These are phyloP conservation scores for Plebejus argus DNA, from an alignment of 2,888 invertebrate genomes.

Conservation along the genomic window DNA sequence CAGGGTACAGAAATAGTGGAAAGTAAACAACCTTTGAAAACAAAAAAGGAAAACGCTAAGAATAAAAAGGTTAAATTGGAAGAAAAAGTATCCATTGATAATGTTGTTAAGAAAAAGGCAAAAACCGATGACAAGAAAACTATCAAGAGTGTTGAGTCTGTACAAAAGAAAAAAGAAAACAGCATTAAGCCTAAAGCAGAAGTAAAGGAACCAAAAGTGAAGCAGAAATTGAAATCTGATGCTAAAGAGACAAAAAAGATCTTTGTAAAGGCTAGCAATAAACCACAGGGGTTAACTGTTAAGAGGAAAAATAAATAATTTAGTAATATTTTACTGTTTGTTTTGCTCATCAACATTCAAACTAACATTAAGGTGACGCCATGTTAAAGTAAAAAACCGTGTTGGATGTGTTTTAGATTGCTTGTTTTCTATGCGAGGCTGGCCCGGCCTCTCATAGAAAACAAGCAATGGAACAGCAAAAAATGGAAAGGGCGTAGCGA, in stretches of 20 bases:
- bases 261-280: conserved; percentile 51
- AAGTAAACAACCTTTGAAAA: conserved; percentile 30
- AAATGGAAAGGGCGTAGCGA: no score
- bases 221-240: conserved; percentile 54
- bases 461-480: no score
- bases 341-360: not conserved
- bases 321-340: conserved; percentile 19
- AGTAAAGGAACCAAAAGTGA: conserved; percentile 32
- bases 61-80: conserved; percentile 41
- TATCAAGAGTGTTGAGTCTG: not conserved
- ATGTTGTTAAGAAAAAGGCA: conserved; percentile 27
- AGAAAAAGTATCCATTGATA: conserved; percentile 42
- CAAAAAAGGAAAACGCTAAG: not conserved
- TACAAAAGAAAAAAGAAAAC: conserved; percentile 32
- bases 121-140: conserved; percentile 37
- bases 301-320: conserved; percentile 32
- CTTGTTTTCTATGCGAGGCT: no score
- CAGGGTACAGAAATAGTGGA: conserved; percentile 38
- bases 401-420: no score
- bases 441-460: no score
- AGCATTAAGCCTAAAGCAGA: conserved; percentile 37
- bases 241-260: conserved; percentile 48
- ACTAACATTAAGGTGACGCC: no score
- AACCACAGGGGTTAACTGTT: conserved; percentile 43
- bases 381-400: no score